phyloP scores from a whole-genome alignment of 1,140 invertebrate genomes.

The Globodera rostochiensis region DNA sequence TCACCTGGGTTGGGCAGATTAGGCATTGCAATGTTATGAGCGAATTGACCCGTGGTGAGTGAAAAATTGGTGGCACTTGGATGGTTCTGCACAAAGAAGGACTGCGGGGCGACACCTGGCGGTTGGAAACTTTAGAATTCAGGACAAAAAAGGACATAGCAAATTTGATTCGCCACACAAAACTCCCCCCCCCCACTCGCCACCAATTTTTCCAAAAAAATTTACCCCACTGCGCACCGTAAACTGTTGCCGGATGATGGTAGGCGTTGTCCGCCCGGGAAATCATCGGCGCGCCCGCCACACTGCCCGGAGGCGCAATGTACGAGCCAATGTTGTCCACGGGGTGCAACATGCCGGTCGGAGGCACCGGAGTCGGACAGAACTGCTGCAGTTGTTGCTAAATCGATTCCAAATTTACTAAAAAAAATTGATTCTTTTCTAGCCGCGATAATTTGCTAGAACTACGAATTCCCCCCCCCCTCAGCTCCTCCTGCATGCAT shows the following conservation, averaged over 20 bases:
- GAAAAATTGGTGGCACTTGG: slow-evolving; percentile 5
- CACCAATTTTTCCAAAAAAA: no score
- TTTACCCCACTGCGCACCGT: background rate
- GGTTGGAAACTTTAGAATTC: background rate
- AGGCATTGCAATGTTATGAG: slow-evolving; percentile 8
- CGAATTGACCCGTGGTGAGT: slow-evolving; percentile 20
- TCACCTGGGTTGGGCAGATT: slow-evolving; percentile 9
- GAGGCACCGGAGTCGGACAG: background rate
- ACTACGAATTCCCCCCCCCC: no score
- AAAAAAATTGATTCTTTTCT: no score
- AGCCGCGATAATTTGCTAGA: no score
- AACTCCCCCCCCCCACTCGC: no score
- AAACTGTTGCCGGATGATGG: background rate
- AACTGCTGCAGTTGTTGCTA: background rate
- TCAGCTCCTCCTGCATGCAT: no score
- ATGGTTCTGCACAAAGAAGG: slow-evolving; percentile 18
- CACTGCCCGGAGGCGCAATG: background rate
- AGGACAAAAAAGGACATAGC: background rate
- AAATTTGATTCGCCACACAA: no score
- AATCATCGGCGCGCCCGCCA: background rate
- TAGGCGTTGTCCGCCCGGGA: background rate
- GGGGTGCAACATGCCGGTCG: background rate
- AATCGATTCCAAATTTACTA: no score
- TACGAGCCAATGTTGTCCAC: background rate
- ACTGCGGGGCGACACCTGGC: slow-evolving; percentile 1